These are phyloP conservation scores for Riparia riparia DNA, from an alignment of 2,113 vertebrate genomes.

Conservation along the genomic window DNA sequence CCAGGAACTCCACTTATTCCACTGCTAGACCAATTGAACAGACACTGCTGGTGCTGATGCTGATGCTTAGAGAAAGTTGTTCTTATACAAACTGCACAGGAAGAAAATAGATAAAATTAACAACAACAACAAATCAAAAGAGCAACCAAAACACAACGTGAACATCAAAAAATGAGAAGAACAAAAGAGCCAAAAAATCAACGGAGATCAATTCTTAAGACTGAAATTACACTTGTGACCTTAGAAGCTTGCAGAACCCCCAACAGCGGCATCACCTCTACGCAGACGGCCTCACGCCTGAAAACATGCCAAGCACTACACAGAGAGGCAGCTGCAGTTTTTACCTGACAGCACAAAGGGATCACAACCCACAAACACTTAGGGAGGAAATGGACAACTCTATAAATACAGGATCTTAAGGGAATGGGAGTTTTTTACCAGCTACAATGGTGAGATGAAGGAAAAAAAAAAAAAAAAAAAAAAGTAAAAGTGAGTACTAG, in stretches of 20 bases:
- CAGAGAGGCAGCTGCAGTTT: background rate
- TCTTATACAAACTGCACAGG: background rate
- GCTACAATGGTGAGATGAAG: background rate
- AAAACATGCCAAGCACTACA: background rate
- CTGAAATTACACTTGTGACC: background rate
- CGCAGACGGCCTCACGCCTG: background rate
- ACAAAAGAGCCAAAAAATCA: background rate
- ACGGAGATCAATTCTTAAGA: background rate
- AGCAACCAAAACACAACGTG: background rate
- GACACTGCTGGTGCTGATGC: background rate
- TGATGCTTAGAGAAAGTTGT: background rate
- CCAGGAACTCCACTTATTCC: background rate
- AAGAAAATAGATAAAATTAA: background rate
- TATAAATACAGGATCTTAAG: background rate
- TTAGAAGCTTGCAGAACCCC: background rate
- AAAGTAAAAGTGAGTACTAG: background rate
- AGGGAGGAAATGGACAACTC: background rate
- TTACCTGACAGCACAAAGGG: background rate
- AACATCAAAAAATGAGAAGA: background rate
- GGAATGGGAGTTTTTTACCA: background rate
- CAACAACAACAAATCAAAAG: background rate
- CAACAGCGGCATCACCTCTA: background rate
- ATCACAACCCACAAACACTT: background rate
- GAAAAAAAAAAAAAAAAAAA: background rate
- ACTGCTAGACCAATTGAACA: background rate